Evolutionary conservation across 2,113 vertebrate genomes (phyloP), one percentile per base, ranked within the genome.

Genomic region (Pseudorhombus dupliciocellatus): DNA sequence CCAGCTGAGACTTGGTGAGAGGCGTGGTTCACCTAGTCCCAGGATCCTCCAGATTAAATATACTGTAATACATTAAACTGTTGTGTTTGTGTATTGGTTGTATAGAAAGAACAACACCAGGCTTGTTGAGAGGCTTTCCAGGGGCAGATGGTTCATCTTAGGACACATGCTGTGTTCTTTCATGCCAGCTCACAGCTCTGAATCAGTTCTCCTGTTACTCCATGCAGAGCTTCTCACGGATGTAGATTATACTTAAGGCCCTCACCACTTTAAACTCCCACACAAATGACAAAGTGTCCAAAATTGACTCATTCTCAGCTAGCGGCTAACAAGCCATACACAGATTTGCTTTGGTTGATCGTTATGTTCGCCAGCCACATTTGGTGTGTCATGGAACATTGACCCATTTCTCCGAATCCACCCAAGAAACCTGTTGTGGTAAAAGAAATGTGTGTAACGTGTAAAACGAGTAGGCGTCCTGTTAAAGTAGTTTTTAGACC

Each of bases 121-220:
- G 50, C 50, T 73, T 52, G 21, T 28, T 56, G 64, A 56, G 72
- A 25, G 58, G 67, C 72, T 73, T 74, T 65, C 28, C 24, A 51
- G 57, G 73, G 84, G 72, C 86, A 86, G 86, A 85, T 84, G 84
- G 80, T 83, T 83, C 18, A 65, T 54, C 68, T 67, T 65, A 70
- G 80, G 81, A 68, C 57, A 44, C 88, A 57, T 31, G 80, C 81
- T 81, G 80, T 28, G 69, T 70, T 42, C 66, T 83, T 79, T 77
- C 63, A 67, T 84, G 67, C 72, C 75, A 70, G 60, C 77, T 73
- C 69, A 54, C 77, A 68, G 69, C 66, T 59, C 73, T 64, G 71
- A 70, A 67, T 28, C 12, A 64, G 26, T 70, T 75, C 60, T 82
- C 26, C 40, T 42, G 58, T 73, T 81, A 48, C 57, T 69, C 55